Base-by-base conservation (phyloP, 2,888 invertebrate species). In the Pelosia muscerda region DNA sequence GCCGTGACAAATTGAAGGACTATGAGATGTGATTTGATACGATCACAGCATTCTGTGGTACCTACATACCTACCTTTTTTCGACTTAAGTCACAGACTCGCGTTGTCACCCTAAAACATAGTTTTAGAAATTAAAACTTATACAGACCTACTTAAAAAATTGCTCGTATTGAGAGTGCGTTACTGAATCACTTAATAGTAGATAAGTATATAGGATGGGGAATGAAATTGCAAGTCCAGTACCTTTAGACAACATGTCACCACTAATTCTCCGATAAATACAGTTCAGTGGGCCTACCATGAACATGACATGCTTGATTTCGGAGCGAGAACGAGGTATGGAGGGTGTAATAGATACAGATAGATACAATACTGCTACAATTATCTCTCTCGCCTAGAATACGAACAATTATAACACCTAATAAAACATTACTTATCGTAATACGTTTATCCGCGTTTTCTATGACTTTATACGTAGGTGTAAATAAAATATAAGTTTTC, bases 401-500 rank as follows among this genome's bases (percentile, higher is more conserved):
- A 34, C 34, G 34, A 34, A 34, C 34, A 31, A 6, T 31, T 31
- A 31, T 31, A 31, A 38, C 2, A 19, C 23, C 1, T 15, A 19
- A 42, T 19, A 49, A 49, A 49, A 6, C 2, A n/a, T 49, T 2
- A n/a, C 8, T 49, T 2, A 49, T 49, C 54, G 31, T 55, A 63
- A 57, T 70, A 72, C 31, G 65, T 38, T 78, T 76, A 75, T 73
- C 71, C 59, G 54, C 26, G 65, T 68, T 71, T 74, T 66, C 65
- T 73, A 76, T 5, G 26, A n/a, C 10, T 69, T 74, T 79, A 79
- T 83, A 81, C 79, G 78, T 83, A 81, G 80, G 81, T 81, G 72
- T 85, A 84, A 83, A 84, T 84, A 84, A 82, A 75, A 76, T 74
- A 74, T 75, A 78, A 72, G 79, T 86, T 88, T 88, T 84, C 81